These are phyloP conservation scores for Agrilus mali DNA, from an alignment of 2,888 invertebrate species.

Conservation along the genomic window DNA sequence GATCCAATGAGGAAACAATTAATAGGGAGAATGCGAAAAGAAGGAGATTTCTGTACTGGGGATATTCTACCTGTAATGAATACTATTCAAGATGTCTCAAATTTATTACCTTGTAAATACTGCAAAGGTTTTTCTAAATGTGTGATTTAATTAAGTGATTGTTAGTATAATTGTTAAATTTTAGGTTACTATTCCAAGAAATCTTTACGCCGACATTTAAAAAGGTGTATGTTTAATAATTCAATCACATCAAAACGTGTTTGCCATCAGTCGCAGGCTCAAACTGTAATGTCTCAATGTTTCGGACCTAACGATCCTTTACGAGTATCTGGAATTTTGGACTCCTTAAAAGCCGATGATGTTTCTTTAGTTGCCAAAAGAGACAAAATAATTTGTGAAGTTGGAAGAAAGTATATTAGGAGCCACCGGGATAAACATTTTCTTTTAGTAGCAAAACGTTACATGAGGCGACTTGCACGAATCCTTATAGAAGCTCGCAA, in stretches of 20 bases:
- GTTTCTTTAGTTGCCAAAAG: conserved; percentile 12
- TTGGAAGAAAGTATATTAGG: conserved; percentile 7
- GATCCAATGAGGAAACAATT: conserved; percentile 8
- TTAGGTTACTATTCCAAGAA: conserved; percentile 9
- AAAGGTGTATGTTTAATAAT: conserved; percentile 8
- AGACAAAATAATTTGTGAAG: conserved; percentile 14
- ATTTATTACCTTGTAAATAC: conserved; percentile 6
- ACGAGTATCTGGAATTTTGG: conserved; percentile 9
- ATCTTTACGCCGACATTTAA: conserved; percentile 10
- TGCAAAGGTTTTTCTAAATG: too few species aligned
- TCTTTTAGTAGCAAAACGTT: conserved; percentile 9
- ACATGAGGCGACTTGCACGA: conserved; percentile 7
- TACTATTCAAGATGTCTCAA: background rate
- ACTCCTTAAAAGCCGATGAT: conserved; percentile 10
- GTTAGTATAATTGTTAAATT: too few species aligned
- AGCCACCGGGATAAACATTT: conserved; percentile 14
- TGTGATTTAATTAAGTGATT: too few species aligned
- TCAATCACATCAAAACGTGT: conserved; percentile 5
- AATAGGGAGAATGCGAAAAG: conserved; percentile 7
- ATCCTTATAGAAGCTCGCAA: conserved; percentile 4
- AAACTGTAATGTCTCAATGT: conserved; percentile 5
- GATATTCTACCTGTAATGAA: conserved; percentile 5
- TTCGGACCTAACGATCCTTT: conserved; percentile 16
- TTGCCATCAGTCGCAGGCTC: conserved; percentile 7
- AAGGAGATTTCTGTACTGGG: conserved; percentile 8